Conservation (phyloP, 2,797 vertebrate genomes). For the Spinibarbus caldwelli region DNA sequence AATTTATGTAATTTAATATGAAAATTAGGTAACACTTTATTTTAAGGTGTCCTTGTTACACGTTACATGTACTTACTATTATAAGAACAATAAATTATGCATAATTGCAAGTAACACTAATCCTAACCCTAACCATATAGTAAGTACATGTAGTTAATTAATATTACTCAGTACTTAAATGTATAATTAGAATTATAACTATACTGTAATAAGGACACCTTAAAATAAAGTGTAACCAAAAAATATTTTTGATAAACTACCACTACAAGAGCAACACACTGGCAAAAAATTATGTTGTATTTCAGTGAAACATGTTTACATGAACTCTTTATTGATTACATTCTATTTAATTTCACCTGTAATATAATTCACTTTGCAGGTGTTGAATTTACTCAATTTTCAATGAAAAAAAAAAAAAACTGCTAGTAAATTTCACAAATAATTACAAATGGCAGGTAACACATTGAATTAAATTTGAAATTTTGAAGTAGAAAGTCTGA, state of each 20-base stretch:
- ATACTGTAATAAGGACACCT: too few species aligned
- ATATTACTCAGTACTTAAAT: too few species aligned
- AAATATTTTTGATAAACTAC: not conserved
- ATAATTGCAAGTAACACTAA: too few species aligned
- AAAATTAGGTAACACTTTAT: not conserved
- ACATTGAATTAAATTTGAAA: not conserved
- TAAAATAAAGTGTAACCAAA: too few species aligned
- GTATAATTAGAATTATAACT: too few species aligned
- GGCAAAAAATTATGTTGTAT: not conserved
- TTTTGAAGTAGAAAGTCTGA: not conserved
- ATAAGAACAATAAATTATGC: too few species aligned
- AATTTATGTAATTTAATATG: not conserved
- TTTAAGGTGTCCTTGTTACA: too few species aligned
- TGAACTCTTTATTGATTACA: not conserved
- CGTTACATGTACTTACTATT: too few species aligned
- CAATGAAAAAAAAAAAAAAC: not conserved
- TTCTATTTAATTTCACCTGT: not conserved
- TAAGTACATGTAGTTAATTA: too few species aligned
- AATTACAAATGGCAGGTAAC: not conserved
- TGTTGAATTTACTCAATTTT: not conserved
- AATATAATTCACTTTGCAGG: not conserved
- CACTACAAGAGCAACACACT: not conserved
- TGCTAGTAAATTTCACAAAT: not conserved
- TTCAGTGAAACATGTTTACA: not conserved
- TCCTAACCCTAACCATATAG: too few species aligned